Percentiles rank a stretch among this genome's conserved stretches.
These are phyloP conservation scores for Argyresthia goedartella DNA, from an alignment of 2,888 invertebrate species.

Conservation along the genomic window DNA sequence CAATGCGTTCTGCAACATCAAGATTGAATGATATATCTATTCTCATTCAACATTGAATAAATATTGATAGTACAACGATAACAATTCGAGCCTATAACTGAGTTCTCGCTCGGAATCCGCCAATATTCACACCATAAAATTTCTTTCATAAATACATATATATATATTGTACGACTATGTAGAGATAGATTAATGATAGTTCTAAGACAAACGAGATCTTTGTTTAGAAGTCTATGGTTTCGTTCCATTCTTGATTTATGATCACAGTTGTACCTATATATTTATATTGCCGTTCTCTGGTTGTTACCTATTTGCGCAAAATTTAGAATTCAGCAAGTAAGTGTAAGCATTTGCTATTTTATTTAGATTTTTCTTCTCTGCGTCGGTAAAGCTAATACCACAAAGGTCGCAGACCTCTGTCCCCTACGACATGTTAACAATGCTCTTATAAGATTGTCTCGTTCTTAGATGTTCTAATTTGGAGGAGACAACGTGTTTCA, in stretches of 20 bases:
- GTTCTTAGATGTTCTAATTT: too few relatives aligned
- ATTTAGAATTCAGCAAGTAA: too few relatives aligned
- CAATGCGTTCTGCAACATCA: too few relatives aligned
- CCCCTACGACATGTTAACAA: too few relatives aligned
- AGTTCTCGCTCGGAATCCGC: constrained; percentile 38
- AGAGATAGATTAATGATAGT: not conserved
- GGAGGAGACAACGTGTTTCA: too few relatives aligned
- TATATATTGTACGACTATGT: not conserved
- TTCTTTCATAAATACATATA: constrained; percentile 28
- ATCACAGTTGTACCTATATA: not conserved
- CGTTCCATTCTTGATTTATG: not conserved
- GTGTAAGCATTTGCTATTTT: not conserved
- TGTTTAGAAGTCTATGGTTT: too few relatives aligned
- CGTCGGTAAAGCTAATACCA: not conserved
- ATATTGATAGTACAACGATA: constrained; percentile 39
- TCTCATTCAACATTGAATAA: too few relatives aligned
- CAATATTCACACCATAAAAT: constrained; percentile 47
- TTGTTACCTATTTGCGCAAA: too few relatives aligned
- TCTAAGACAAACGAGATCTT: too few relatives aligned
- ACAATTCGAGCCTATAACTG: constrained; percentile 64
- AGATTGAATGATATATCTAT: too few relatives aligned
- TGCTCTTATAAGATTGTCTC: too few relatives aligned
- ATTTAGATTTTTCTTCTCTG: not conserved
- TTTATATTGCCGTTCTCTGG: too few relatives aligned
- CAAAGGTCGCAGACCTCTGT: not conserved